Evolutionary conservation across 2,888 invertebrate genomes (phyloP).

Genomic region (Papilio gigon): DNA sequence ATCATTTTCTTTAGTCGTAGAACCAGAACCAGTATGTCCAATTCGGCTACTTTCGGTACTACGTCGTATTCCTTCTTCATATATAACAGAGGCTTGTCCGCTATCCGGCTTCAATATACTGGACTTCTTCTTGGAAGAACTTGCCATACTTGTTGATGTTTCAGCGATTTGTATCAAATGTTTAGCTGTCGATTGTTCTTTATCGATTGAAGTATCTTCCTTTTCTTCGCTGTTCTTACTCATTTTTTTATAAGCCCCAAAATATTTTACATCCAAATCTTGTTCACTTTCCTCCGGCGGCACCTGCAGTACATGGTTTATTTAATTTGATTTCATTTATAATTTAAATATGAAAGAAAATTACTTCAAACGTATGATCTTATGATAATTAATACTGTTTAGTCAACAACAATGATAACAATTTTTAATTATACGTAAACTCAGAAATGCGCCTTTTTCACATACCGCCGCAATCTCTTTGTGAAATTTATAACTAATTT

Average conservation of each 20-base stretch:
- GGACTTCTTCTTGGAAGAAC: slow-evolving; percentile 27
- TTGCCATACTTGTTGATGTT: not conserved
- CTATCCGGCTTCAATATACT: slow-evolving; percentile 23
- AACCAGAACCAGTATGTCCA: slow-evolving; percentile 28
- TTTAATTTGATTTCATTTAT: no score
- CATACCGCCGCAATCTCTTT: no score
- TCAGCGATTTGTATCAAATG: slow-evolving; percentile 7
- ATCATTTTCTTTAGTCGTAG: slow-evolving; percentile 48
- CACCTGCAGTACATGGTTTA: slow-evolving; percentile 51
- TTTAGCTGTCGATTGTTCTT: slow-evolving; percentile 10
- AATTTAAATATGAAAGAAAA: not conserved
- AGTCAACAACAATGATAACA: no score
- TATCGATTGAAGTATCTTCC: slow-evolving; percentile 41
- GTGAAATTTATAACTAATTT: no score
- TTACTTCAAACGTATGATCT: not conserved
- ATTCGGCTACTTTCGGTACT: slow-evolving; percentile 23
- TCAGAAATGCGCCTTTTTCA: no score
- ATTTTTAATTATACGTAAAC: no score
- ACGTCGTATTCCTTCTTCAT: slow-evolving; percentile 9
- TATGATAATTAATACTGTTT: no score
- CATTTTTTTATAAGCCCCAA: slow-evolving; percentile 66
- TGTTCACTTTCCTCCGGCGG: slow-evolving; percentile 69
- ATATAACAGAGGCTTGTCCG: slow-evolving; percentile 12
- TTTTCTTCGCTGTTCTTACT: slow-evolving; percentile 50
- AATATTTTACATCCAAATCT: slow-evolving; percentile 74